Conservation (phyloP, 53 echinoderm and acorn worm genomes). For the Astropecten irregularis region DNA sequence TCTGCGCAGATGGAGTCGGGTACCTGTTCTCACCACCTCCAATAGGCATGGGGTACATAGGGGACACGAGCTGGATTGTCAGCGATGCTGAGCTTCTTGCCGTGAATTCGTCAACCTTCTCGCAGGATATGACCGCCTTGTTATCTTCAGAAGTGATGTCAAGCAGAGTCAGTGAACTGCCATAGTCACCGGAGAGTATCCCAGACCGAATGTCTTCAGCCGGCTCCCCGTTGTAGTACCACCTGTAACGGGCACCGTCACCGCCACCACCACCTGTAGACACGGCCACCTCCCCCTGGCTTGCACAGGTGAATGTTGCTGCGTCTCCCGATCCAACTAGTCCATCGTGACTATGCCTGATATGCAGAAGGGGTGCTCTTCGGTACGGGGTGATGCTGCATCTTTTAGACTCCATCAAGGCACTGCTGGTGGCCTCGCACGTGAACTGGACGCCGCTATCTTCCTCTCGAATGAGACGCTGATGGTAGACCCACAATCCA, state of each 20-base stretch:
- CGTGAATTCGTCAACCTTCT: constrained; percentile 26
- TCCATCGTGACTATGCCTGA: background rate
- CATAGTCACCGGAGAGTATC: background rate
- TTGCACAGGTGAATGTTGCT: constrained; percentile 38
- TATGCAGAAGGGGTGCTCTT: constrained; percentile 34
- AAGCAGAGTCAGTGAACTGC: background rate
- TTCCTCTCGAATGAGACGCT: constrained; percentile 31
- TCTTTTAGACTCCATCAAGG: constrained; percentile 12
- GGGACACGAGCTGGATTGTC: constrained; percentile 11
- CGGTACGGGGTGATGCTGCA: constrained; percentile 47
- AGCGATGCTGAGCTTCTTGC: constrained; percentile 38
- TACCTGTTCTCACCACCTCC: background rate
- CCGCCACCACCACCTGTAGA: too few species aligned
- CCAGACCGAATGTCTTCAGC: background rate
- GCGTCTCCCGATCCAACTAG: constrained; percentile 1
- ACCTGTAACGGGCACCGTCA: constrained; percentile 5
- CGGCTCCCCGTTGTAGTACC: constrained; percentile 37
- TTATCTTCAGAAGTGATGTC: constrained; percentile 13
- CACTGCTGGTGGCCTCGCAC: constrained; percentile 45
- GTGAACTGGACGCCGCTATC: constrained; percentile 58
- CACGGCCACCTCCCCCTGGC: background rate
- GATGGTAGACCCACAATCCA: constrained; percentile 46
- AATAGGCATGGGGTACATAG: background rate
- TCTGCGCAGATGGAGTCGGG: background rate
- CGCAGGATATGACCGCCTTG: constrained; percentile 13